Base-by-base conservation (phyloP, 2,888 invertebrate genomes). In the Nymphalis c-album region DNA sequence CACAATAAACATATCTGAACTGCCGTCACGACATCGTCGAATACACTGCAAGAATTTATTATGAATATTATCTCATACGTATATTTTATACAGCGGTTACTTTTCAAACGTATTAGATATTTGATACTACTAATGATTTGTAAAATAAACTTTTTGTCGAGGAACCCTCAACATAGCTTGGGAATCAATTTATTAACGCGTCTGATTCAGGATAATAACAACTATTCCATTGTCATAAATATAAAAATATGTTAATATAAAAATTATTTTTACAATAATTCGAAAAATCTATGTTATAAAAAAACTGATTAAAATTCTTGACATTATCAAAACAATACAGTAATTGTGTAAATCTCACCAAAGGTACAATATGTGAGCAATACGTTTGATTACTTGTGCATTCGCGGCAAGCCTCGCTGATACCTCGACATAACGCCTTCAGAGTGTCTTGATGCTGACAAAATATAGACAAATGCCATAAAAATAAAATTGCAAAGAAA, bases 351-450 rank as follows among this genome's bases (percentile, higher is more conserved):
- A 46, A 48, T 40, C 70, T 74, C 80, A 91, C 92, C 77, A 82
- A 69, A 48, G 88, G 85, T 50, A 92, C 78, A n/a, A 92, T 78
- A 73, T 88, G 84, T 1, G 87, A 82, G 72, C 90, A 88, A 65
- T 82, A 84, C 35, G 77, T 83, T 75, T 92, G 90, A 74, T 90
- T 92, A 0, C 73, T 71, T 64, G 81, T 75, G 8, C 76, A 78
- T 26, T 77, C 79, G 3, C 77, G 75, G 69, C 90, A 91, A 7
- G 81, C 75, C 68, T 86, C 85, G 13, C 85, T 80, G 4, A 91
- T 77, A 70, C 90, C 84, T 13, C 79, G 81, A 72, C 92, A 92
- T 8, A 92, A 80, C 0, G 88, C 83, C 53, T 77, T 81, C 91
- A 87, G 90, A 7, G 85, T 84, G 48, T 89, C 88, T 71, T 84